Evolutionary conservation across 2,888 invertebrate species (phyloP).

Genomic region (Dryomyza anilis): DNA sequence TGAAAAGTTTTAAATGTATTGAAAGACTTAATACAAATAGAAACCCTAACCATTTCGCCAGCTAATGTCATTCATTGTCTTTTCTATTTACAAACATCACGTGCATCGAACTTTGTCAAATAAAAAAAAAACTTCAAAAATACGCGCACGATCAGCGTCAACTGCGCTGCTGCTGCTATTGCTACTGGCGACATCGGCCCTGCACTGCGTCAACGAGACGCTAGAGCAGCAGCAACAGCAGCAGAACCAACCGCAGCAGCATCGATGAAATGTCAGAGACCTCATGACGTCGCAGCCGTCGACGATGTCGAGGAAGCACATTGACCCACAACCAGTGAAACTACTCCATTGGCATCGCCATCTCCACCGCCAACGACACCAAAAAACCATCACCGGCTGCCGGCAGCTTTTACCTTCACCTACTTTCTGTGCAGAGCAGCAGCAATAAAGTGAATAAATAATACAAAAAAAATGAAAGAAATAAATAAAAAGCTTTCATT

Average conservation of each 20-base stretch:
- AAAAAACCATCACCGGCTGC: conserved; percentile 34
- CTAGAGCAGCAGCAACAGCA: not conserved
- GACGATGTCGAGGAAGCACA: conserved; percentile 31
- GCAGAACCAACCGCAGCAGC: not conserved
- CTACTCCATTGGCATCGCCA: no score
- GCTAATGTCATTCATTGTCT: no score
- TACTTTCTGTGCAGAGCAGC: conserved; percentile 35
- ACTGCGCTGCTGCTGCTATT: not conserved
- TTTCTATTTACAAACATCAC: not conserved
- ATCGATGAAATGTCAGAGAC: conserved; percentile 23
- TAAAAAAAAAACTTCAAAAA: no score
- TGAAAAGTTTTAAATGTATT: no score
- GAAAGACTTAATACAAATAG: no score
- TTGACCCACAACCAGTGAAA: conserved; percentile 35
- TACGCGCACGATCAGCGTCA: not conserved
- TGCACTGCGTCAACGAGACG: not conserved
- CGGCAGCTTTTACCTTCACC: conserved; percentile 43
- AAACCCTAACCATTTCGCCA: no score
- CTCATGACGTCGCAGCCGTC: conserved; percentile 16
- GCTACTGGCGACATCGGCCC: not conserved
- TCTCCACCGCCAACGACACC: no score
- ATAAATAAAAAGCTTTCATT: no score
- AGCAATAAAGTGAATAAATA: conserved; percentile 19
- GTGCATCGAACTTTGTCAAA: not conserved
- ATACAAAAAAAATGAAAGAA: not conserved